A percentile compares a stretch with the other conserved stretches of the same genome.
Conservation (phyloP, 1,140 invertebrate species). For the Papilio machaon region DNA sequence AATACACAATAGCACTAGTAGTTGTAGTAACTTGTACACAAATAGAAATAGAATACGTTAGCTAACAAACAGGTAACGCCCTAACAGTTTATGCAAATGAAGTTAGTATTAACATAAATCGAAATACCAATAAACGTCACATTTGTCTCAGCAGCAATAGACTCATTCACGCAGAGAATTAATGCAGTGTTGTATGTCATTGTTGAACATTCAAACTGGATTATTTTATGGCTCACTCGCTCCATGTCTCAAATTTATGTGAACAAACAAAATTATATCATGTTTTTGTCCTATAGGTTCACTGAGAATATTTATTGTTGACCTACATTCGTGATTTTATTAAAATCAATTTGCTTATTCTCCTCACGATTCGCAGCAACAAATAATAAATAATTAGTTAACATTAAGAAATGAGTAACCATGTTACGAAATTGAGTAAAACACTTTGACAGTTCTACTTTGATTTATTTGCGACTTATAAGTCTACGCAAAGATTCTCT, state of each 20-base stretch:
- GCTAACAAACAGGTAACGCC: not conserved
- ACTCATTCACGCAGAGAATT: slow-evolving; percentile 16
- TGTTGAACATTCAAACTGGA: slow-evolving; percentile 32
- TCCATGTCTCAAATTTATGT: slow-evolving; percentile 25
- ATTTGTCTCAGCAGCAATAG: slow-evolving; percentile 13
- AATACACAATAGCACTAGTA: not conserved
- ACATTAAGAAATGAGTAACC: too few relatives aligned
- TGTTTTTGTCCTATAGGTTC: slow-evolving; percentile 1
- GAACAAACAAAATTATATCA: slow-evolving; percentile 22
- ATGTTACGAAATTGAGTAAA: too few relatives aligned
- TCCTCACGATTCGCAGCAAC: too few relatives aligned
- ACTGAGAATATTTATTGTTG: not conserved
- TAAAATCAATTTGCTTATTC: not conserved
- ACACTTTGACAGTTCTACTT: too few relatives aligned
- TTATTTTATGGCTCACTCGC: slow-evolving; percentile 44
- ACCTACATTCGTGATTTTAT: not conserved
- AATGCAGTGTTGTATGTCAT: slow-evolving; percentile 23
- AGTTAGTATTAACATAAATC: slow-evolving; percentile 20
- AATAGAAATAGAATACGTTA: not conserved
- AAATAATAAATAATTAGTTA: too few relatives aligned
- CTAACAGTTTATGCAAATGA: not conserved
- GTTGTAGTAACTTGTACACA: not conserved
- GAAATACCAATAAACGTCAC: slow-evolving; percentile 36
- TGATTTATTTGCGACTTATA: too few relatives aligned
- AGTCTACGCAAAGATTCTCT: too few relatives aligned